These are phyloP conservation scores for Geococcyx californianus DNA, from an alignment of 2,113 vertebrate genomes.

Conservation along the genomic window DNA sequence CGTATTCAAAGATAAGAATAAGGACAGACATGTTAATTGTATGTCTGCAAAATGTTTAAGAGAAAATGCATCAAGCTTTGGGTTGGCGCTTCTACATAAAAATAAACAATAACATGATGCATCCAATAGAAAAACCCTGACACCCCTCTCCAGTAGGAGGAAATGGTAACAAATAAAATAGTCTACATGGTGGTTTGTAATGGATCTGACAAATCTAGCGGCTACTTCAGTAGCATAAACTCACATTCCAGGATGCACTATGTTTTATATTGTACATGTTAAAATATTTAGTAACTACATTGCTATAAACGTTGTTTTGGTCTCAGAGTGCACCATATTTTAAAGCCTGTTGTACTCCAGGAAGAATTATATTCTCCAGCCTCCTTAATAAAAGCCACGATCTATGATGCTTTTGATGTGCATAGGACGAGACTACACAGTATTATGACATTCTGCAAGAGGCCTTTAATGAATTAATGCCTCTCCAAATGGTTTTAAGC, in stretches of 20 bases:
- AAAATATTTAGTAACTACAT: conserved; percentile 65
- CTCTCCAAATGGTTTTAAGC: conserved; percentile 69
- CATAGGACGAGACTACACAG: conserved; percentile 15
- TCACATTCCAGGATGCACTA: conserved; percentile 32
- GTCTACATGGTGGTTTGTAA: conserved; percentile 3
- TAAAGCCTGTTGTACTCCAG: conserved; percentile 38
- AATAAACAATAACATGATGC: not conserved
- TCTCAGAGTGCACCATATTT: conserved; percentile 57
- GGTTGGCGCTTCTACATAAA: not conserved
- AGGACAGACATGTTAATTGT: not conserved
- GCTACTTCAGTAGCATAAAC: conserved; percentile 21
- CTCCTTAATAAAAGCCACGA: conserved; percentile 55
- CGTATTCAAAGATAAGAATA: not conserved
- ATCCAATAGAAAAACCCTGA: not conserved
- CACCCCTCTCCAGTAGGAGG: not conserved
- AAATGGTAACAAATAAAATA: not conserved
- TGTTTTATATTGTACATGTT: conserved; percentile 27
- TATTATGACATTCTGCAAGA: conserved; percentile 63
- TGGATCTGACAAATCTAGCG: conserved; percentile 5
- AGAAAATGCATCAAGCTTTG: not conserved
- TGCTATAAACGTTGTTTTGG: conserved; percentile 49
- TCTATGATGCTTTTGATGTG: conserved; percentile 48
- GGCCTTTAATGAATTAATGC: conserved; percentile 73
- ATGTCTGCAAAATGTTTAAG: not conserved
- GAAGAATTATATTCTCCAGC: conserved; percentile 53